phyloP scores from a whole-genome alignment of 2,888 invertebrate genomes.

The Pyrochroa serraticornis region DNA sequence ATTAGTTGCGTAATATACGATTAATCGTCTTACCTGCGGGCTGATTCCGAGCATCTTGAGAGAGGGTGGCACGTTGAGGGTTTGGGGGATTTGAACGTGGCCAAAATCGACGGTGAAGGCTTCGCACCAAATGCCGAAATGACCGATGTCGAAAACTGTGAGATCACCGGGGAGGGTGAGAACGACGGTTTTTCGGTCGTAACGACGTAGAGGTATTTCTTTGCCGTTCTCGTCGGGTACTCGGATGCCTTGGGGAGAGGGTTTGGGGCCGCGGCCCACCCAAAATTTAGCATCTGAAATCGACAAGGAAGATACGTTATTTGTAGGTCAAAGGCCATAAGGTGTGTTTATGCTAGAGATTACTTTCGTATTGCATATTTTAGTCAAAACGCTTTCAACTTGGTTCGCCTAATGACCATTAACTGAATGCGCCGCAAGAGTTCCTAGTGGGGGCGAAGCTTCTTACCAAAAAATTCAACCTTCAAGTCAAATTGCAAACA shows the following conservation, averaged over 20 bases:
- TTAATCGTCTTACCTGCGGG: slow-evolving; percentile 77
- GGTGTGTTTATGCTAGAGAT: no score
- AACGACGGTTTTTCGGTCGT: slow-evolving; percentile 87
- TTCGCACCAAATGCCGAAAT: slow-evolving; percentile 93
- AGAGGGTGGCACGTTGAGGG: slow-evolving; percentile 85
- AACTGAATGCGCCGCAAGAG: no score
- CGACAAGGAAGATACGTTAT: not conserved
- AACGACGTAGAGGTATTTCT: slow-evolving; percentile 76
- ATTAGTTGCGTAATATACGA: not conserved
- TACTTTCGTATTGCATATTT: no score
- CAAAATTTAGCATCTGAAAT: slow-evolving; percentile 91
- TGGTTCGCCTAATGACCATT: no score
- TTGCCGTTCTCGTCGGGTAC: slow-evolving; percentile 93
- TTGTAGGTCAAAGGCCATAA: not conserved
- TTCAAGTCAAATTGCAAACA: no score
- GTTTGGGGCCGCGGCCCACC: slow-evolving; percentile 84
- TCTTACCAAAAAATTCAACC: no score
- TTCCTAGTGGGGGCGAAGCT: no score
- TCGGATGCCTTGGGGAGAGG: slow-evolving; percentile 81
- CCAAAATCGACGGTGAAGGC: slow-evolving; percentile 93
- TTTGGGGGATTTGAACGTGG: slow-evolving; percentile 77
- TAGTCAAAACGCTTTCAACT: no score
- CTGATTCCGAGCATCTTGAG: slow-evolving; percentile 92
- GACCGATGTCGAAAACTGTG: slow-evolving; percentile 90
- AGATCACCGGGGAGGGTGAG: slow-evolving; percentile 86